phyloP scores from a whole-genome alignment of 1,140 invertebrate genomes.

The Calephelis nemesis region DNA sequence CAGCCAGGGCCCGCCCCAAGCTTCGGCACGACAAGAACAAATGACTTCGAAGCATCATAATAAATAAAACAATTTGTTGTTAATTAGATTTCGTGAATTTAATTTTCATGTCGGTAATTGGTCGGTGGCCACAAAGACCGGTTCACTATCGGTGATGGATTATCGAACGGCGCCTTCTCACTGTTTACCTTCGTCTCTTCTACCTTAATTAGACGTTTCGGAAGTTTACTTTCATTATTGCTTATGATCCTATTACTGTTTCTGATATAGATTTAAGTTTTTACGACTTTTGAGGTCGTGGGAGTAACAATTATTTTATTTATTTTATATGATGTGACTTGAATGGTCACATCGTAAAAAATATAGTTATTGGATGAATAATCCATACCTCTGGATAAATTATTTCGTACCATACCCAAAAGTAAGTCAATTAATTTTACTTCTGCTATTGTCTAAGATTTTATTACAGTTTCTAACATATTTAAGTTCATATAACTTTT shows the following conservation, averaged over 20 bases:
- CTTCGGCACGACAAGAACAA: constrained; percentile 69
- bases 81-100: constrained; percentile 80
- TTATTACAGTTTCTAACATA: too few relatives aligned
- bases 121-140: constrained; percentile 74
- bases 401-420: too few relatives aligned
- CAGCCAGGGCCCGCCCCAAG: constrained; percentile 58
- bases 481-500: too few relatives aligned
- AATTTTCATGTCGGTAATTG: constrained; percentile 79
- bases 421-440: too few relatives aligned
- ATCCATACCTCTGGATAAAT: too few relatives aligned
- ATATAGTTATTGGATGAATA: too few relatives aligned
- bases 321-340: not conserved
- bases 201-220: constrained; percentile 70
- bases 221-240: constrained; percentile 75
- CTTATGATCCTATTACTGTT: constrained; percentile 70
- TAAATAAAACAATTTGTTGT: constrained; percentile 80
- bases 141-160: constrained; percentile 75
- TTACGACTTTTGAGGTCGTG: constrained; percentile 41
- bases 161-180: constrained; percentile 71
- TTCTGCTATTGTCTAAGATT: too few relatives aligned
- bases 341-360: too few relatives aligned
- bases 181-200: constrained; percentile 69
- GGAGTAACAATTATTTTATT: constrained; percentile 27
- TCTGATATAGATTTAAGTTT: constrained; percentile 72
- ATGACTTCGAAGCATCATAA: constrained; percentile 76